Conservation (phyloP, 1,140 invertebrate species). For the Pseudomyrmex gracilis region DNA sequence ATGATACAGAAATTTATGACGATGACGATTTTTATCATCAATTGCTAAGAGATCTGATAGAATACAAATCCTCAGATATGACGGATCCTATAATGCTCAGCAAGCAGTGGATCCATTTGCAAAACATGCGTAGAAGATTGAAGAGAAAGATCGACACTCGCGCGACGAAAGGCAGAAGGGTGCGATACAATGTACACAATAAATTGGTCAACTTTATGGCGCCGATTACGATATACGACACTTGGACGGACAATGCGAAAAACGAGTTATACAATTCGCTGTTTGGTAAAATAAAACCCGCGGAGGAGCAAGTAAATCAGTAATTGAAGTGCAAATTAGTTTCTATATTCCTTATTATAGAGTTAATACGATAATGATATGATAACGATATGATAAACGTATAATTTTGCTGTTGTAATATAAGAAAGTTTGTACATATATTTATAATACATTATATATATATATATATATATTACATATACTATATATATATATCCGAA, state of each 20-base stretch:
- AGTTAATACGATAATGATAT: no score
- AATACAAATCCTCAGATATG: slow-evolving; percentile 93
- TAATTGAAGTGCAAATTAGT: not conserved
- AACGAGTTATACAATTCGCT: slow-evolving; percentile 93
- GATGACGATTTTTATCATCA: slow-evolving; percentile 99
- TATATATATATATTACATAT: not conserved
- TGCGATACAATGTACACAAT: slow-evolving; percentile 95
- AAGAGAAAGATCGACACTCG: slow-evolving; percentile 96
- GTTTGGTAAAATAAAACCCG: slow-evolving; percentile 89
- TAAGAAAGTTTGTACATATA: slow-evolving; percentile 3
- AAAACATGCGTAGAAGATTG: slow-evolving; percentile 95
- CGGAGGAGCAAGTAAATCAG: slow-evolving; percentile 44
- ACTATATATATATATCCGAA: no score
- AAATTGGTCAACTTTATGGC: slow-evolving; percentile 98
- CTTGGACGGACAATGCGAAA: slow-evolving; percentile 91
- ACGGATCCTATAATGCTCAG: slow-evolving; percentile 93
- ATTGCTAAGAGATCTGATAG: slow-evolving; percentile 95
- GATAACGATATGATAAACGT: not conserved
- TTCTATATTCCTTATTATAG: no score
- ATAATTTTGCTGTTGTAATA: slow-evolving; percentile 30
- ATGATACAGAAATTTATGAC: slow-evolving; percentile 96
- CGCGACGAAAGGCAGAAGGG: slow-evolving; percentile 96
- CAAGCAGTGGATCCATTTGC: slow-evolving; percentile 95
- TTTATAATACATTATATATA: slow-evolving; percentile 16
- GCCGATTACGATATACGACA: slow-evolving; percentile 88